Conservation (phyloP, 2,113 vertebrate species). For the Phrynosoma platyrhinos region DNA sequence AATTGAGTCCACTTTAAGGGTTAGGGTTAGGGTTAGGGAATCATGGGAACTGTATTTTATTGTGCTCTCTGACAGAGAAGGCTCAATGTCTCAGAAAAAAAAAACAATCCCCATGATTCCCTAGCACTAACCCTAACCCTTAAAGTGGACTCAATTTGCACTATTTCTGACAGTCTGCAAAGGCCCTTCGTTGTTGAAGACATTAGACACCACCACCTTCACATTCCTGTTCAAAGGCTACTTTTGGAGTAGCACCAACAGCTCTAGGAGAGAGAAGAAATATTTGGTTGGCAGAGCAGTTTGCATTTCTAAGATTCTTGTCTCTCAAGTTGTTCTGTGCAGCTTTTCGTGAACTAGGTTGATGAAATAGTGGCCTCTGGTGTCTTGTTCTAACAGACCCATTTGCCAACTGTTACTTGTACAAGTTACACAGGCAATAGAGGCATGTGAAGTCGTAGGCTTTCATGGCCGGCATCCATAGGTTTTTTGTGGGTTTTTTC, state of each 20-base stretch:
- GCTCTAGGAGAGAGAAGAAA: background rate
- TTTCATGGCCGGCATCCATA: too few species aligned
- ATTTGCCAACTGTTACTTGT: background rate
- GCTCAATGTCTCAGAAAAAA: too few species aligned
- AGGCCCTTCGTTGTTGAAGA: background rate
- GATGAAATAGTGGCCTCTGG: constrained; percentile 63
- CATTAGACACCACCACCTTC: background rate
- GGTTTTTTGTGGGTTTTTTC: too few species aligned
- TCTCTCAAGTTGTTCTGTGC: background rate
- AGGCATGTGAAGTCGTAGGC: too few species aligned
- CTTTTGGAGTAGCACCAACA: background rate
- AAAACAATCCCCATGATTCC: too few species aligned
- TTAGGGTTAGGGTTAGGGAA: too few species aligned
- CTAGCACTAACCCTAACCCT: too few species aligned
- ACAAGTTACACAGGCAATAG: background rate
- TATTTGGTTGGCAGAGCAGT: background rate
- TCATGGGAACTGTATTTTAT: too few species aligned
- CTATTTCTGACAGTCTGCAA: too few species aligned
- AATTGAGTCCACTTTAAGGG: too few species aligned
- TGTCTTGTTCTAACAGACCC: background rate
- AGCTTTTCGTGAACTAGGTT: background rate
- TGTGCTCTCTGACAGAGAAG: too few species aligned
- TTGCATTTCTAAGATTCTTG: background rate
- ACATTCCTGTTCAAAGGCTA: background rate
- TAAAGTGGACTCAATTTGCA: too few species aligned